Evolutionary conservation across 2,113 vertebrate genomes (phyloP).

Genomic region (Balaeniceps rex): DNA sequence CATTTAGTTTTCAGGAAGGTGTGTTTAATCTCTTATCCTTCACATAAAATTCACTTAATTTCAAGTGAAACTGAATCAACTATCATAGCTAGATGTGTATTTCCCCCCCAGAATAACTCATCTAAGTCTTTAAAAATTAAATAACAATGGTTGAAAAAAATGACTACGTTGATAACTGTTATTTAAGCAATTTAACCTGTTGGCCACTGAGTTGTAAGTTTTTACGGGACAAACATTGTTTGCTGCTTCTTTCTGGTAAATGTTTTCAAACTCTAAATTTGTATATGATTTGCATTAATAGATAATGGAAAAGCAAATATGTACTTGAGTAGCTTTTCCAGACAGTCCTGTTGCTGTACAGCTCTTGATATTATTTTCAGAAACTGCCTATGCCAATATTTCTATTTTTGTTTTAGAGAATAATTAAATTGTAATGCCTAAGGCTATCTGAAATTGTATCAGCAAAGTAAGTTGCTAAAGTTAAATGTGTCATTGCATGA

Average conservation of each 20-base stretch:
- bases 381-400: neutral
- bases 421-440: neutral
- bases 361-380: neutral
- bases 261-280: neutral
- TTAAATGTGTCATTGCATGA: neutral
- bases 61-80: neutral
- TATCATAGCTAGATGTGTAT: neutral
- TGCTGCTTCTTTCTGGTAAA: neutral
- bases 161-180: rapidly evolving
- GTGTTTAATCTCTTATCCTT: neutral
- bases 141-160: neutral
- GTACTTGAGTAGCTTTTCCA: neutral
- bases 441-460: neutral
- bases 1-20: neutral
- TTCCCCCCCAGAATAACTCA: neutral
- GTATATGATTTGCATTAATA: neutral
- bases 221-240: neutral
- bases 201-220: neutral
- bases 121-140: neutral
- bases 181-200: neutral
- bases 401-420: neutral
- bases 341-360: neutral
- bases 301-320: neutral
- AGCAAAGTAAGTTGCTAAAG: neutral
- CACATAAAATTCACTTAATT: neutral